Base-by-base conservation (phyloP, 2,113 vertebrate species). In the Edolisoma coerulescens region DNA sequence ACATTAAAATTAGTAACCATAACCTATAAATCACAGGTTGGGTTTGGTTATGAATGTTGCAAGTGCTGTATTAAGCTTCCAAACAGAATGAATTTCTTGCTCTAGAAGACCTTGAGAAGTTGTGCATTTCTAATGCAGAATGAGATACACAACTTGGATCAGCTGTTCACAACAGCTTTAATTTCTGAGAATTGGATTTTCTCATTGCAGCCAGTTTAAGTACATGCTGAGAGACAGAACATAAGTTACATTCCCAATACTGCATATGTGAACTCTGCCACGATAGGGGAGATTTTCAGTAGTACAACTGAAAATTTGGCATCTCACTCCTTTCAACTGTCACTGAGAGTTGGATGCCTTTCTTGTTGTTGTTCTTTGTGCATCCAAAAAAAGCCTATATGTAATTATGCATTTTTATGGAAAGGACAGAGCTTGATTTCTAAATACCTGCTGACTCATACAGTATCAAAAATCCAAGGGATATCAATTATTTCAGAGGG, bases 1-100 rank as follows among this genome's bases (percentile, higher is more conserved):
- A 96, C 91, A 93, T 95, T 83, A 97, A 95, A 96, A 93, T 96
- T 95, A 91, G 81, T 82, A 84, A 89, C 76, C 54, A 82, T 78
- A 95, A 89, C 89, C 86, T 94, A 57, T 87, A 97, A 95, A 91
- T 93, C 88, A 95, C 70, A 74, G 50, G 53, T 73, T 60, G 41
- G 47, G 27, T 32, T 87, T 91, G 53, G 69, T 91, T 94, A 57
- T 87, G 70, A 90, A 65, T 92, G 67, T 71, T 95, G 68, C 80
- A 87, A 92, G 53, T 56, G 49, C 41, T 88, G 64, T n/a, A 87
- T 80, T 91, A 87, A 84, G 91, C 91, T 78, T 84, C 45, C 54
- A 93, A 80, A 78, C 16, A 77, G 41, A 84, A 94, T 47, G 1
- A 67, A 73, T 92, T 84, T 86, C 75, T 92, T 92, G 33, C 45